These are phyloP conservation scores for Phrynosoma blainvillii DNA, from an alignment of 2,113 vertebrate species.

Conservation along the genomic window DNA sequence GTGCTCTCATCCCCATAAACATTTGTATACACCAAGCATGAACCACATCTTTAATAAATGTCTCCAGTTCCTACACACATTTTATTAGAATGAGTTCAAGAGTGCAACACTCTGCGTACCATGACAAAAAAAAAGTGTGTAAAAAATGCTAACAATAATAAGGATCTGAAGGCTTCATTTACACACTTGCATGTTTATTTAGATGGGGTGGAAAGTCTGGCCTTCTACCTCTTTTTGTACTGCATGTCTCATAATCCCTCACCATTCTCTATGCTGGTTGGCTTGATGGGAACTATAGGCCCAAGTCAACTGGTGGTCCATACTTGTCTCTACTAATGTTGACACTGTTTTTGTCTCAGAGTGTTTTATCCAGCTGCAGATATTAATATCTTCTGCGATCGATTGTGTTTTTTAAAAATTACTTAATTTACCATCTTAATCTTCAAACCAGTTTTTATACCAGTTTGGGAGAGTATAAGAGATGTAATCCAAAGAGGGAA, in stretches of 20 bases:
- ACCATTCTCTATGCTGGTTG: too few relatives aligned
- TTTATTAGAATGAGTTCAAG: background rate
- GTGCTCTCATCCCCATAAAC: background rate
- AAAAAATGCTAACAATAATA: background rate
- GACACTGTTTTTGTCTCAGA: background rate
- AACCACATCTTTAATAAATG: background rate
- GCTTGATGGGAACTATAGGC: too few relatives aligned
- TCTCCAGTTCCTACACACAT: background rate
- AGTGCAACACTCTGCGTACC: too few relatives aligned
- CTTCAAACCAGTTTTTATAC: background rate
- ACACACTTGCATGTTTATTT: background rate
- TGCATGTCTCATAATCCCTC: too few relatives aligned
- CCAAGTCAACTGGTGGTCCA: too few relatives aligned
- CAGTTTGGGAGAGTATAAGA: background rate
- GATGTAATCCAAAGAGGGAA: too few relatives aligned
- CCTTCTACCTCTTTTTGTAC: too few relatives aligned
- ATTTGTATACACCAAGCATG: background rate
- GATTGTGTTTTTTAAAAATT: background rate
- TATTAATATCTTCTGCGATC: background rate
- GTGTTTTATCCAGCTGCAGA: background rate
- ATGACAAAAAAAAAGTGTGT: background rate
- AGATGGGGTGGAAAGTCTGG: background rate
- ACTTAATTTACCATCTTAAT: background rate
- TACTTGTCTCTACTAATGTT: too few relatives aligned
- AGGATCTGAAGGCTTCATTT: background rate